Percentiles rank a stretch among this genome's conserved stretches.
These are phyloP conservation scores for Helogale parvula DNA, from an alignment of 2,113 vertebrate species.

Conservation along the genomic window DNA sequence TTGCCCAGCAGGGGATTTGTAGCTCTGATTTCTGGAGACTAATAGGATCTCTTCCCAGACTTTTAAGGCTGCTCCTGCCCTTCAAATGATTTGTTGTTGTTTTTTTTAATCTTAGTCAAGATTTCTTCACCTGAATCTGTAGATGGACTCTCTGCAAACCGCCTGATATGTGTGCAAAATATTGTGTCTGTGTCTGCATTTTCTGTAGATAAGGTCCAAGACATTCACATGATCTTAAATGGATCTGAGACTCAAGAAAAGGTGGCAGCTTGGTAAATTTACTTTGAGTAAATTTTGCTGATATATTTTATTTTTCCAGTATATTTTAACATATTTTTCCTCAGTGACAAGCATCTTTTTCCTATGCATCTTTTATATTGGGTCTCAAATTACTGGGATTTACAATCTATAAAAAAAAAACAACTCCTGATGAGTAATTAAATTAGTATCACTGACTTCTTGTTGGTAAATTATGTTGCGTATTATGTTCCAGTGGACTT, in stretches of 20 bases:
- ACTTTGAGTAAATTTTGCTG: conserved; percentile 41
- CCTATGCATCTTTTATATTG: conserved; percentile 41
- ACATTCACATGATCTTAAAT: neutral
- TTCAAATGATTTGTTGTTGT: neutral
- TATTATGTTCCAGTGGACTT: neutral
- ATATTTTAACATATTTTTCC: no score
- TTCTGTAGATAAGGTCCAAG: neutral
- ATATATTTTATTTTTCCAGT: neutral
- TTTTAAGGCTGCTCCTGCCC: neutral
- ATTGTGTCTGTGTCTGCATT: neutral
- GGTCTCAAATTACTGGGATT: neutral
- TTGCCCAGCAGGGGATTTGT: neutral
- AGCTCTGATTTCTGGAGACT: neutral
- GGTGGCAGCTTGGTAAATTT: neutral
- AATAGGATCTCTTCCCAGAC: neutral
- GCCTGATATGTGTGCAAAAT: neutral
- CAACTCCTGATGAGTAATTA: neutral
- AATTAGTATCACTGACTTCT: neutral
- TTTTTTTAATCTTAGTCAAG: neutral
- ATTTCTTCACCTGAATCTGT: neutral
- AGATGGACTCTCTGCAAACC: neutral
- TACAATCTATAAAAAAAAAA: neutral
- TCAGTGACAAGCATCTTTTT: neutral
- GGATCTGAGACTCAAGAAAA: conserved; percentile 12
- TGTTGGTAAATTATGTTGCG: neutral